Percentiles rank a stretch among this genome's conserved stretches.
Evolutionary conservation across 1,140 invertebrate genomes (phyloP).

Genomic region (Drosophila malerkotliana): DNA sequence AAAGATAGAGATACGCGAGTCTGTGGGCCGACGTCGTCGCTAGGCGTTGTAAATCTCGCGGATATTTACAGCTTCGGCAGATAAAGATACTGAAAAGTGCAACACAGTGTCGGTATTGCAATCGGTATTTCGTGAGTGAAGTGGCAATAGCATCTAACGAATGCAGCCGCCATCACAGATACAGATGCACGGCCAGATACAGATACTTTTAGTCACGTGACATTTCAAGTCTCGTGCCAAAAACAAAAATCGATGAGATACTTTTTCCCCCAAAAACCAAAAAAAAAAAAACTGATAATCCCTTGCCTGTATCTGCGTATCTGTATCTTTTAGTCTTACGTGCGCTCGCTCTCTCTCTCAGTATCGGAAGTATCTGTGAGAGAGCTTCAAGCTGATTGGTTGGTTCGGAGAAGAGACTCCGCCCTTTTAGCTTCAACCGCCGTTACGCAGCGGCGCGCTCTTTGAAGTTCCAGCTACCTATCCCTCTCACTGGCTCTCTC

Average conservation of each 20-base stretch:
- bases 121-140: slow-evolving; percentile 14
- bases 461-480: slow-evolving; percentile 49
- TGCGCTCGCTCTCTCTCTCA: slow-evolving; percentile 1
- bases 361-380: slow-evolving; percentile 2
- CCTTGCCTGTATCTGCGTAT: slow-evolving; percentile 6
- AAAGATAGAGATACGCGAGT: slow-evolving; percentile 44
- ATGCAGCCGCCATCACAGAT: slow-evolving; percentile 55
- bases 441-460: slow-evolving; percentile 59
- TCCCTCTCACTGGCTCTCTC: slow-evolving; percentile 7
- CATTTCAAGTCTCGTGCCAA: slow-evolving; percentile 68
- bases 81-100: slow-evolving; percentile 56
- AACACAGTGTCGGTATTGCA: not conserved
- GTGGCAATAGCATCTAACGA: slow-evolving; percentile 14
- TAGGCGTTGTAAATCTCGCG: slow-evolving; percentile 76
- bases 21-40: slow-evolving; percentile 17
- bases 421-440: slow-evolving; percentile 22
- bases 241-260: slow-evolving; percentile 53
- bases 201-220: slow-evolving; percentile 42
- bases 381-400: slow-evolving; percentile 9
- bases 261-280: slow-evolving; percentile 5
- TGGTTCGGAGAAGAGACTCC: slow-evolving; percentile 11
- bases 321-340: slow-evolving; percentile 2
- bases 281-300: slow-evolving; percentile 2
- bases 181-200: slow-evolving; percentile 13
- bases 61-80: slow-evolving; percentile 79